Conservation (phyloP, 2,888 invertebrate species). For the Helicoverpa assulta region DNA sequence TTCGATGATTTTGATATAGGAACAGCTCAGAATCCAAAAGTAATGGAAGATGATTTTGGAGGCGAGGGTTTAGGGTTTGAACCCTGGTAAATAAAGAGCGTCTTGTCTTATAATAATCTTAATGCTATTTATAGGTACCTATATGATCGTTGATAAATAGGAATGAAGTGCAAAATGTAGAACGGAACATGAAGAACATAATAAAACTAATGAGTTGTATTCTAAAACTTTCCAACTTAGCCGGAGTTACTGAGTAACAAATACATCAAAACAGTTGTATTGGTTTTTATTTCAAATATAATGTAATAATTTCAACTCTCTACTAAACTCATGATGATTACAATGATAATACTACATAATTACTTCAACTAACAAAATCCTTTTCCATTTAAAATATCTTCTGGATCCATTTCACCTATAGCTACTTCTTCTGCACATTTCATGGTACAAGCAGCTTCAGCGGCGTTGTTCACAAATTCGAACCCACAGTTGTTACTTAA, state of each 20-base stretch:
- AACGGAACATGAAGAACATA: too few relatives aligned
- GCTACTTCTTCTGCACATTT: slow-evolving; percentile 1
- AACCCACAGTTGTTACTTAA: slow-evolving; percentile 31
- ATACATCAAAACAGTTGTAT: too few relatives aligned
- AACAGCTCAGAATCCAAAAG: neutral
- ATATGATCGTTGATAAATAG: too few relatives aligned
- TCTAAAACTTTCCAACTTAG: too few relatives aligned
- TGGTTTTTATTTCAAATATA: too few relatives aligned
- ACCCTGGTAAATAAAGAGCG: neutral
- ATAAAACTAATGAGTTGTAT: too few relatives aligned
- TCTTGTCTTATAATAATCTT: neutral
- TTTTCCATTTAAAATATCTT: neutral
- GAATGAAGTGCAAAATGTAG: too few relatives aligned
- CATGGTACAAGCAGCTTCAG: slow-evolving; percentile 32
- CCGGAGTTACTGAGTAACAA: too few relatives aligned
- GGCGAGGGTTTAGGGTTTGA: neutral
- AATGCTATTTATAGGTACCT: too few relatives aligned
- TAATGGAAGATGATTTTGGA: neutral
- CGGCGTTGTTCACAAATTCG: slow-evolving; percentile 39
- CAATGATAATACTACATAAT: neutral
- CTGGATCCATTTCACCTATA: neutral
- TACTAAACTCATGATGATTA: too few relatives aligned
- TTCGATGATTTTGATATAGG: neutral
- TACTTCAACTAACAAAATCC: neutral
- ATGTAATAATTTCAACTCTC: too few relatives aligned